Conservation (phyloP, 2,888 invertebrate genomes). For the Charanyca ferruginea region DNA sequence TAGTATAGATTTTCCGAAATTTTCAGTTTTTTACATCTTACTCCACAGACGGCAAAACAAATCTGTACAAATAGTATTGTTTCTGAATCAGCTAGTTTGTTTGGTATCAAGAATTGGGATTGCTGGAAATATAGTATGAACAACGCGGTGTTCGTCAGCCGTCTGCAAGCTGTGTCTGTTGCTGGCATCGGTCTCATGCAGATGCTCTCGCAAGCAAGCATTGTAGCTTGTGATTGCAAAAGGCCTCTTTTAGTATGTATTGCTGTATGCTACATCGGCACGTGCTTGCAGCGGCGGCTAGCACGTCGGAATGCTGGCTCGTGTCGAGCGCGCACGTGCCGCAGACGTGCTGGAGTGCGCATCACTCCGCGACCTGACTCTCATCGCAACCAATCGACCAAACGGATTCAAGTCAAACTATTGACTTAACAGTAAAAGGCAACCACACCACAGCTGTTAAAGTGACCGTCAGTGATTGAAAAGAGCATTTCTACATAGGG, state of each 20-base stretch:
- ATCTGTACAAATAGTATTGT: not conserved
- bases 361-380: not conserved
- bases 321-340: slow-evolving; percentile 38
- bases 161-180: not conserved
- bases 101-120: not conserved
- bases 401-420: no score
- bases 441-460: no score
- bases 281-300: slow-evolving; percentile 23
- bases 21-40: not conserved
- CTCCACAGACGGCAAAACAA: not conserved
- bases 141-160: not conserved
- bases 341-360: slow-evolving; percentile 36
- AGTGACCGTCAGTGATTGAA: not conserved
- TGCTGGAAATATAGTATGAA: not conserved
- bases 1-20: not conserved
- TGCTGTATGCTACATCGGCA: slow-evolving; percentile 9
- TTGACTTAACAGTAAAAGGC: not conserved
- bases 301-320: slow-evolving; percentile 53
- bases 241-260: not conserved
- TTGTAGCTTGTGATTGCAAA: not conserved
- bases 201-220: no score
- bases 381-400: no score
- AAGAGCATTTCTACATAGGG: not conserved
- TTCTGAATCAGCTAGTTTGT: not conserved
- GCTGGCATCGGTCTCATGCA: no score